phyloP scores from a whole-genome alignment of 2,113 vertebrate genomes.

The Lamprologus lemairii region DNA sequence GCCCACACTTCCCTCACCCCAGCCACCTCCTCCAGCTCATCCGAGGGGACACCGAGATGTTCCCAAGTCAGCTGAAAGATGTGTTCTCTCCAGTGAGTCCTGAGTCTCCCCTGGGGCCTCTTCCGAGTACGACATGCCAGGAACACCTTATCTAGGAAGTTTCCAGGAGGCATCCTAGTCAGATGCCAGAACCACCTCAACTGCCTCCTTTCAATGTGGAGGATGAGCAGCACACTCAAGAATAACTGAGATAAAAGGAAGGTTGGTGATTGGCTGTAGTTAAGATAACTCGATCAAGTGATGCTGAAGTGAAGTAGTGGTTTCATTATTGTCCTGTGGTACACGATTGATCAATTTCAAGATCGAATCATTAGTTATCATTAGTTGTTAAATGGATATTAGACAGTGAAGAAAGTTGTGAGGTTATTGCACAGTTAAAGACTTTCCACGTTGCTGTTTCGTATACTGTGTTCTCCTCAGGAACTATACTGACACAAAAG shows the following conservation, averaged over 20 bases:
- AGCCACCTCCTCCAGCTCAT: not conserved
- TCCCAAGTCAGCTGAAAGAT: not conserved
- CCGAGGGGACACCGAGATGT: not conserved
- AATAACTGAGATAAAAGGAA: not conserved
- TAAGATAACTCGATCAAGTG: accelerated
- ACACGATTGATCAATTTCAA: not conserved
- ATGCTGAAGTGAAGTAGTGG: not conserved
- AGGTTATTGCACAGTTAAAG: not conserved
- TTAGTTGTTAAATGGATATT: not conserved
- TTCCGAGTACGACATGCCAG: accelerated
- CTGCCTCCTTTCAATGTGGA: not conserved
- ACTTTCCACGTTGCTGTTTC: not conserved
- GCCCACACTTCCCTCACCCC: not conserved
- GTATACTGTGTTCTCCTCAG: not conserved
- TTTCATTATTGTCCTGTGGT: not conserved
- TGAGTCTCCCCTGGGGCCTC: not conserved
- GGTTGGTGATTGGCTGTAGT: not conserved
- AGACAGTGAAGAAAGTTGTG: not conserved
- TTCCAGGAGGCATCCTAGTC: not conserved
- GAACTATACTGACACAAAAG: not conserved
- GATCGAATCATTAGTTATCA: not conserved
- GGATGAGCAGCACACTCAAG: not conserved
- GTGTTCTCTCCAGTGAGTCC: not conserved
- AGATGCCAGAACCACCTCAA: not conserved
- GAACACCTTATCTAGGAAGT: accelerated